Evolutionary conservation across 2,797 vertebrate genomes (phyloP).

Genomic region (Leptodactylus fallax): DNA sequence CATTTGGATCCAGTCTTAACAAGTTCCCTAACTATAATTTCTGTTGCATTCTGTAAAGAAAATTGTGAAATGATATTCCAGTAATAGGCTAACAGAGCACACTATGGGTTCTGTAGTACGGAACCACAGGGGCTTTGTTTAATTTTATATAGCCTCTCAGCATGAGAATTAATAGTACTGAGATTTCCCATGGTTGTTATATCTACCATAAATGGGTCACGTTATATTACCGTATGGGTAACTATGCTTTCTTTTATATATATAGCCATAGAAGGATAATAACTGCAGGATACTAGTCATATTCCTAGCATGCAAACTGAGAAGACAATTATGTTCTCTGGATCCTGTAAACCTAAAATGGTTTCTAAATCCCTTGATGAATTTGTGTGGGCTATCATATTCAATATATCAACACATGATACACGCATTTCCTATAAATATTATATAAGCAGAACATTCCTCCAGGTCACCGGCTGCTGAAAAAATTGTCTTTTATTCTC

Average conservation of each 20-base stretch:
- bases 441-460: constrained; percentile 11
- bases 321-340: background rate
- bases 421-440: constrained; percentile 11
- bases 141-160: too few species aligned
- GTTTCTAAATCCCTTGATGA: background rate
- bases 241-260: background rate
- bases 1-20: too few species aligned
- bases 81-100: too few species aligned
- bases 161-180: background rate
- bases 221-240: too few species aligned
- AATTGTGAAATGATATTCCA: too few species aligned
- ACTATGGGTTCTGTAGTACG: too few species aligned
- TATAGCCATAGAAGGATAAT: background rate
- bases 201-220: too few species aligned
- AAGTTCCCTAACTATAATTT: too few species aligned
- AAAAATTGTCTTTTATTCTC: background rate
- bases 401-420: background rate
- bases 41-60: too few species aligned
- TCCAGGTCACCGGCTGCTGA: background rate
- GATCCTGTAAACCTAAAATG: background rate
- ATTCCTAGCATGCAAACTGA: background rate
- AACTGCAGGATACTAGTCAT: background rate
- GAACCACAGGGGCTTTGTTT: too few species aligned
- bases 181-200: background rate
- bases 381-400: background rate